Base-by-base conservation (phyloP, 1,140 invertebrate genomes). In the Drosophila lowei region DNA sequence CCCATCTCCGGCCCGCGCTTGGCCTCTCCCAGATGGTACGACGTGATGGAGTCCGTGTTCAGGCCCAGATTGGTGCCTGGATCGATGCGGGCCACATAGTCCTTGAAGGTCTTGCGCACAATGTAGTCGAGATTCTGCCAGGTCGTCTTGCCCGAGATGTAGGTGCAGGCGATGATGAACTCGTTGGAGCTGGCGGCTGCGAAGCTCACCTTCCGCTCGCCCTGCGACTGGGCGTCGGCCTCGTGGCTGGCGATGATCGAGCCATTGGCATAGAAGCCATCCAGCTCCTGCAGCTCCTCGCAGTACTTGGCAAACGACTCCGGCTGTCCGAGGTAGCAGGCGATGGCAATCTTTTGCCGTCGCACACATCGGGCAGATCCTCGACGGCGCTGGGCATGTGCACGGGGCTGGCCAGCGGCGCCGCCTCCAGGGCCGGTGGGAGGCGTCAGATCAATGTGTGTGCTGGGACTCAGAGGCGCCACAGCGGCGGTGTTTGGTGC, bases 121-220 rank as follows among this genome's bases (percentile, higher is more conserved):
- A 96, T 95, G 73, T 96, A 96, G 91, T 99, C 98, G 66, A 99
- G 92, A 77, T 97, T 95, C 88, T 97, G 96, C 98, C 98, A 99
- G 34, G 96, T 97, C 0, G 97, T 98, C 91, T 98, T 98, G 34
- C 96, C 96, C 76, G 96, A 97, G 48, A 99, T 96, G 80, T 95
- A 96, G 3, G 98, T 95, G 71, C 94, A 96, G 5, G 98, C 98
- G 88, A 99, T 97, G 4, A 96, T 93, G 59, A 94, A 94, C 90
- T 95, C 94, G 83, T 93, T 93, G 72, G 92, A 91, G 76, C 92
- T 93, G 34, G 76, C 58, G 0, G 76, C 72, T 1, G 54, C 68
- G 6, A 68, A 79, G 60, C 79, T 81, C 21, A 67, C 49, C 44
- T 77, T 84, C 30, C 80, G 64, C 18, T 84, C 85, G 68, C 92